Evolutionary conservation across 2,113 vertebrate species (phyloP).

Genomic region (Saguinus imperator): DNA sequence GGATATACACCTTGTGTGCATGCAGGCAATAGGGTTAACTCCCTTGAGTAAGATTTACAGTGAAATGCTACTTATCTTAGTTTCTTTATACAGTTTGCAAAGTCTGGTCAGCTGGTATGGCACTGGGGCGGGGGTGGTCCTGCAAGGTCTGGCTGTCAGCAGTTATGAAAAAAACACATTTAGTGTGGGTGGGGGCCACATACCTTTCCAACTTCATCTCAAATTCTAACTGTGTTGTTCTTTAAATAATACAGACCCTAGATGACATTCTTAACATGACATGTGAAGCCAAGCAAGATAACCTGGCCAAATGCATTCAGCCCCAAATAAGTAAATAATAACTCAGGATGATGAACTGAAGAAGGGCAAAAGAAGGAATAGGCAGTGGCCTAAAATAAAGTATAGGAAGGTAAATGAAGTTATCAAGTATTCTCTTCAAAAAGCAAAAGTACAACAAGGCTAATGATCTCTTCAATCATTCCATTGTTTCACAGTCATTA

Average conservation of each 20-base stretch:
- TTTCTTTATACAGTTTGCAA: too few species aligned
- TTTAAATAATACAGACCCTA: background rate
- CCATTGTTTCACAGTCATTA: background rate
- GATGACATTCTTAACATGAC: background rate
- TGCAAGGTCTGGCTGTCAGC: too few species aligned
- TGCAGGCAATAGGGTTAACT: too few species aligned
- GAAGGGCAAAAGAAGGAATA: background rate
- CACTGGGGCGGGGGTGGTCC: too few species aligned
- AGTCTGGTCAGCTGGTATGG: too few species aligned
- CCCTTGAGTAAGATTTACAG: too few species aligned
- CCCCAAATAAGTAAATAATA: background rate
- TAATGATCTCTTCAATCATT: background rate
- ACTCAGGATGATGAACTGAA: background rate
- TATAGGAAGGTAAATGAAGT: background rate
- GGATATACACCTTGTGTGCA: background rate
- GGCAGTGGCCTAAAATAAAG: background rate
- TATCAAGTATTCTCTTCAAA: background rate
- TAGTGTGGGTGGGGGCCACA: too few species aligned
- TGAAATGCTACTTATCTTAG: too few species aligned
- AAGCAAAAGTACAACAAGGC: background rate
- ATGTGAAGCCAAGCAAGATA: background rate
- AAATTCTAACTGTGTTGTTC: background rate
- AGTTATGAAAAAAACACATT: too few species aligned
- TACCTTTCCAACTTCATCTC: too few species aligned
- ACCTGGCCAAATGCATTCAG: background rate